A percentile compares a stretch with the other conserved stretches of the same genome.
phyloP scores from a whole-genome alignment of 2,113 vertebrate species.

The Malaclemys terrapin region DNA sequence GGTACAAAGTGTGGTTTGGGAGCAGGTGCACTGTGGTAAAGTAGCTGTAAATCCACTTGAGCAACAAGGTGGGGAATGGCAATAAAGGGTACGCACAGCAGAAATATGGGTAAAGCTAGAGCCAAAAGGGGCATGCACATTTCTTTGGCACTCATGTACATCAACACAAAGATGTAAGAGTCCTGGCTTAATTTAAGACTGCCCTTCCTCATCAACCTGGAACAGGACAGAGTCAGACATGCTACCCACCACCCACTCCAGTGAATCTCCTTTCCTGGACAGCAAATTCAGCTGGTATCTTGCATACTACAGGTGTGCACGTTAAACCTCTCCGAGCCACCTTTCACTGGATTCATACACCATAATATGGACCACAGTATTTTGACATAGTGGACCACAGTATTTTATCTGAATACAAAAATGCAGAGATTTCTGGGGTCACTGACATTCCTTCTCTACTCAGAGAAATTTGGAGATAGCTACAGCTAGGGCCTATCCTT shows the following conservation, averaged over 20 bases:
- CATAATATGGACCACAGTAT: not conserved
- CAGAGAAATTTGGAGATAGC: too few relatives aligned
- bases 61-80: not conserved
- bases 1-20: not conserved
- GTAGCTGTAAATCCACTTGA: not conserved
- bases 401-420: not conserved
- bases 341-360: not conserved
- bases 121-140: not conserved
- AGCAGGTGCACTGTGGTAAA: not conserved
- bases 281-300: not conserved
- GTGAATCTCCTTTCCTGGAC: not conserved
- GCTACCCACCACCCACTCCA: not conserved
- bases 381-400: not conserved
- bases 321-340: not conserved
- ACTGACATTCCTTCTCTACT: too few relatives aligned
- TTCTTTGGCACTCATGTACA: too few relatives aligned
- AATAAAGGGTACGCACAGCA: not conserved
- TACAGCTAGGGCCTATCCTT: too few relatives aligned
- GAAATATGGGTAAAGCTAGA: accelerated
- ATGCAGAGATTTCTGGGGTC: not conserved
- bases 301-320: not conserved
- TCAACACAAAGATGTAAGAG: too few relatives aligned
- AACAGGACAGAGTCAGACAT: too few relatives aligned
- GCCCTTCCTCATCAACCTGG: too few relatives aligned
- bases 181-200: too few relatives aligned